phyloP scores from a whole-genome alignment of 2,797 vertebrate genomes.

The Gadopsis marmoratus region DNA sequence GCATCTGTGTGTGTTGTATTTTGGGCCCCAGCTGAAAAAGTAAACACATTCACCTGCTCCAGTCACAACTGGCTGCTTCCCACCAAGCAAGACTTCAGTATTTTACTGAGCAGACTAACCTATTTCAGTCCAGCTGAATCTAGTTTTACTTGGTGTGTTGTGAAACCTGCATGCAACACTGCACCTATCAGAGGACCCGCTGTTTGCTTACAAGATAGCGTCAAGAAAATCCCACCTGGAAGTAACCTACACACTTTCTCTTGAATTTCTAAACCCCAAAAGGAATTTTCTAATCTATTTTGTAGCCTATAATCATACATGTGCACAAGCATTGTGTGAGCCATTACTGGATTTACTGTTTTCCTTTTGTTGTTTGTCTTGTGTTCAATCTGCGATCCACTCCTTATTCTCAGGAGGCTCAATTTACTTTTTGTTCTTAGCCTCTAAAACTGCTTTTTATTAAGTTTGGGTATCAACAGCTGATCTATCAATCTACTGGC shows the following conservation, averaged over 20 bases:
- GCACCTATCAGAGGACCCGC: constrained; percentile 19
- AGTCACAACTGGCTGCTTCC: constrained; percentile 71
- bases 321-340: not conserved
- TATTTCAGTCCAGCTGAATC: constrained; percentile 39
- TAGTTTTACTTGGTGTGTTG: constrained; percentile 23
- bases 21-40: constrained; percentile 10
- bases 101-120: constrained; percentile 9
- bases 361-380: not conserved
- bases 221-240: constrained; percentile 2
- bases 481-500: no score
- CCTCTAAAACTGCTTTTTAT: not conserved
- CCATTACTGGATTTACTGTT: not conserved
- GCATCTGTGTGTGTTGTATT: constrained; percentile 8
- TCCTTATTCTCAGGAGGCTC: constrained; percentile 12
- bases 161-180: constrained; percentile 8
- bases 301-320: not conserved
- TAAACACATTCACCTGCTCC: constrained; percentile 58
- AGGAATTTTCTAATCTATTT: not conserved
- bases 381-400: not conserved
- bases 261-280: not conserved
- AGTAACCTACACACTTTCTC: not conserved
- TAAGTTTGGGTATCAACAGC: no score
- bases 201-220: constrained; percentile 16
- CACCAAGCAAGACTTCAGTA: constrained; percentile 24
- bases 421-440: not conserved